Evolutionary conservation across 2,888 invertebrate species (phyloP), one percentile per base, ranked within the genome.

Genomic region (Macropis europaea): DNA sequence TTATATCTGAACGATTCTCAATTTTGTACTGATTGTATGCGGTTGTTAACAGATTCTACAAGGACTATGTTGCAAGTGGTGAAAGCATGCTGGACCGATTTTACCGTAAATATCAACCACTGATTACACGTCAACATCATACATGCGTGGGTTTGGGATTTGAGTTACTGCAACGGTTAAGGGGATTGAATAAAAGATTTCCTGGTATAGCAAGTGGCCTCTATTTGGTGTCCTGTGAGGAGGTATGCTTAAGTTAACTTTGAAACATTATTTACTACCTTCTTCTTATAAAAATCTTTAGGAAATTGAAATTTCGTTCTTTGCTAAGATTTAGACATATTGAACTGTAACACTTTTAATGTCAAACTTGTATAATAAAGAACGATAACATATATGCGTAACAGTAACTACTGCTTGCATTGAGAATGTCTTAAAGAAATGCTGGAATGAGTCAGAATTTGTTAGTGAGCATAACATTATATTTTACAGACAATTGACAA

Each of bases 81-180:
- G 93, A 94, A 85, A 92, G 92, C 62, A 92, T 92, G 77, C 90
- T 97, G 81, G 92, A 92, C 80, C 93, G 94, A 77, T 95, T 95
- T 87, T 97, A 95, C 90, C 93, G 94, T 81, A 92, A 92, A 86
- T 97, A 97, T 90, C 91, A 93, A 81, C 95, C 97, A 77, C 94
- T 94, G 50, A 95, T 97, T 75, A 94, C 95, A 70, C 91, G 94
- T 2, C 93, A 93, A 83, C 95, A 95, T 89, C 95, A 96, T 90
- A 97, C 97, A 61, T 97, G 97, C 89, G 97, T 97, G 52, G 97
- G 97, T 19, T 91, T 97, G 75, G 96, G 96, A 79, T 92, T 96
- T 84, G 96, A 96, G 90, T 91, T 97, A 81, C 92, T 96, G 86
- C 91, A 92, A 75, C 92, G 94, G 54, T 92, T 96, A 85, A 90